phyloP scores from a whole-genome alignment of 1,140 invertebrate genomes.

The Panagrolaimus sp. region DNA sequence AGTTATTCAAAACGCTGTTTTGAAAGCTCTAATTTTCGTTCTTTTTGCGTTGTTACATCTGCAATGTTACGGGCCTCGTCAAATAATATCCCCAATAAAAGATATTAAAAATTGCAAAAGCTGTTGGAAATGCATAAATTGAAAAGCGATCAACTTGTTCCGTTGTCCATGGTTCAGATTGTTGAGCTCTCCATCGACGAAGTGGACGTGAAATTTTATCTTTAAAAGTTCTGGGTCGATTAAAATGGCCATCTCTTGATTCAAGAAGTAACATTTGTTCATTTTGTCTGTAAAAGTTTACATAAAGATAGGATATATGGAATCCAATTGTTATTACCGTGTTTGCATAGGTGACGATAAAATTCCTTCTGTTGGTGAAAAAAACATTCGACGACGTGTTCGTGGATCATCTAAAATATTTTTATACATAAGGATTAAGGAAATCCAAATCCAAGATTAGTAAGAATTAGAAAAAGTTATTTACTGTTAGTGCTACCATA shows the following conservation, averaged over 20 bases:
- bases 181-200: neutral
- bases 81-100: slow-evolving; percentile 49
- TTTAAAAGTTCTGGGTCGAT: slow-evolving; percentile 8
- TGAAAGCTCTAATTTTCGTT: too few relatives aligned
- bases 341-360: too few relatives aligned
- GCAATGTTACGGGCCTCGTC: neutral
- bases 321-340: neutral
- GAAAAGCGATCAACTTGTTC: slow-evolving; percentile 44
- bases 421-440: too few relatives aligned
- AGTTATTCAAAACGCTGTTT: too few relatives aligned
- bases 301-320: neutral
- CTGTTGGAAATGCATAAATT: slow-evolving; percentile 38
- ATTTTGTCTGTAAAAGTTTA: neutral
- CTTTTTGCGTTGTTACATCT: too few relatives aligned
- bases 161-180: slow-evolving; percentile 27
- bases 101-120: slow-evolving; percentile 46
- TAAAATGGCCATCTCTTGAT: slow-evolving; percentile 10
- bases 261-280: slow-evolving; percentile 14
- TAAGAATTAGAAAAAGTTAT: neutral
- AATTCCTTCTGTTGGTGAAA: slow-evolving; percentile 12
- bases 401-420: slow-evolving; percentile 2
- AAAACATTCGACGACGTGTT: neutral
- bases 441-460: neutral
- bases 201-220: slow-evolving; percentile 1
- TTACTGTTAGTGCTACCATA: slow-evolving; percentile 8